Base-by-base conservation (phyloP, 2,113 vertebrate genomes). In the Myotis lucifugus region DNA sequence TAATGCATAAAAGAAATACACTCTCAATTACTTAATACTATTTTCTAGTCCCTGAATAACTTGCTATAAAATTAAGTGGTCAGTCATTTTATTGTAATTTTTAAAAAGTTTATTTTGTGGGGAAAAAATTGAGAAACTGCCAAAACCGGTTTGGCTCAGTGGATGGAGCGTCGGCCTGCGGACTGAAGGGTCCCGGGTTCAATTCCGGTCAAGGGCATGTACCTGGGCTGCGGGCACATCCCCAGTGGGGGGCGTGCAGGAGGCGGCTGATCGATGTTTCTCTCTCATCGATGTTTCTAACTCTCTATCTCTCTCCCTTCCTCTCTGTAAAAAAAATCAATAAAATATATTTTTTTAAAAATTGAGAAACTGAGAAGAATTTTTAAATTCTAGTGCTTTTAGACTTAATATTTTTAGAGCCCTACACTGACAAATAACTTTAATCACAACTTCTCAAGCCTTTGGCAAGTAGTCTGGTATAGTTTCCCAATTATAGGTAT, bases 31-130 rank as follows among this genome's bases (percentile, higher is more conserved):
- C 69, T 73, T 64, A 40, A 81, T 91, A 82, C 17, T 48, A 67
- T 18, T 76, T 91, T 85, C 46, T 85, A 85, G 29, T 83, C 70
- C 82, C 93, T 85, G 59, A 37, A 29, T 37, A 93, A 34, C 8
- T 90, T 85, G 72, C 32, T 69, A 91, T 69, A 56, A 81, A 84
- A 90, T 81, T 85, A 74, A 46, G 76, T 25, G 40, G 9, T 93
- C 42, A 64, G 13, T 25, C n/a, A 59, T 67, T 91, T 85, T 59
- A 89, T 13, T 67, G 12, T 46, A 64, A 86, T 54, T 90, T 66
- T 61, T n/a, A n/a, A 46, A 12, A 42, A 42, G 6, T 56, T 79
- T 56, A 77, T 14, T 73, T 88, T 17, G 46, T 48, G 4, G 29
- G 18, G 61, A 4, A 18, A 94, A 82, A 91, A 77, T 9, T 84